phyloP scores from a whole-genome alignment of 2,797 vertebrate genomes.

The Halcyon badia region DNA sequence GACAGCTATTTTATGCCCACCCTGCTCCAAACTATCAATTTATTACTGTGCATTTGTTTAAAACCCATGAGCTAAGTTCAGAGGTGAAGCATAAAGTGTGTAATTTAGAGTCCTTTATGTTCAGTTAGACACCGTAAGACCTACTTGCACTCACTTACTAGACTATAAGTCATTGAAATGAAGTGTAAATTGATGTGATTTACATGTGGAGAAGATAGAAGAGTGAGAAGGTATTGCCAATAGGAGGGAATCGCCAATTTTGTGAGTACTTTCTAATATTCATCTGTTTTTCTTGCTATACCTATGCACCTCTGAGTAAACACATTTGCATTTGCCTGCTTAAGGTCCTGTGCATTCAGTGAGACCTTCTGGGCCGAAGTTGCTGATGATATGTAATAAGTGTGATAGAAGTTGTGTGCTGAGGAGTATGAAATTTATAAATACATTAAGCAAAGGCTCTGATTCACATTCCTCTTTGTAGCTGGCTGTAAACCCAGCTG shows the following conservation, averaged over 20 bases:
- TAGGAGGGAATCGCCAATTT: not conserved
- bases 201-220: constrained; percentile 22
- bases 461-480: not conserved
- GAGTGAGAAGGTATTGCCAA: not conserved
- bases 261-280: not conserved
- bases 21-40: not conserved
- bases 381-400: not conserved
- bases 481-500: not conserved
- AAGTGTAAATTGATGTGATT: constrained; percentile 58
- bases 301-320: not conserved
- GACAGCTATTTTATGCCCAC: constrained; percentile 20
- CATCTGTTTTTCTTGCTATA: not conserved
- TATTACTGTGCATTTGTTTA: constrained; percentile 47
- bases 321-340: not conserved
- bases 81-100: constrained; percentile 36
- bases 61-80: constrained; percentile 51
- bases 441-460: not conserved
- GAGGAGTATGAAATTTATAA: not conserved
- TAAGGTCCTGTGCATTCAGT: not conserved
- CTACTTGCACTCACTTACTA: constrained; percentile 43
- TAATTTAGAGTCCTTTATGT: constrained; percentile 55
- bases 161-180: constrained; percentile 61
- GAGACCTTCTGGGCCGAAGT: not conserved
- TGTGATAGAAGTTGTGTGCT: not conserved
- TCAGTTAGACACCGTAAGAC: constrained; percentile 51